Conservation (phyloP, 2,797 vertebrate genomes). For the Pipistrellus pygmaeus region DNA sequence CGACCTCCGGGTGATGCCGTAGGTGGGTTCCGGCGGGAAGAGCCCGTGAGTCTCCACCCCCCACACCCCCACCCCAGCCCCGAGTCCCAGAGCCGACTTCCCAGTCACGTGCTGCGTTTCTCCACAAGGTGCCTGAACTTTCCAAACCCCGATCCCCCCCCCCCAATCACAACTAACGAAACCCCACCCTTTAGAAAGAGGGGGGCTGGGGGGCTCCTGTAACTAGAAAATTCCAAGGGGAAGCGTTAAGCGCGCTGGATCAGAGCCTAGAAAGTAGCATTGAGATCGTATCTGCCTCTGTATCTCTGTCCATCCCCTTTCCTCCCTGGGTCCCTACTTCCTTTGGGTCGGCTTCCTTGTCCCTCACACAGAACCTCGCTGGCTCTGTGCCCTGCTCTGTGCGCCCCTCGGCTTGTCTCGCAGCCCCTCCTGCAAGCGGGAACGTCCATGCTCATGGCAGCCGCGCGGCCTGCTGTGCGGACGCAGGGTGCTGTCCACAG, state of each 20-base stretch:
- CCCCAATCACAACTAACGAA: not conserved
- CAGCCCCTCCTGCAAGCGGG: no score
- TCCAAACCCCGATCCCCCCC: not conserved
- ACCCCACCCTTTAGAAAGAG: not conserved
- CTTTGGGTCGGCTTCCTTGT: not conserved
- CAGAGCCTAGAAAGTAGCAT: not conserved
- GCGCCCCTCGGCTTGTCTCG: rapidly evolving
- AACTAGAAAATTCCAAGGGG: not conserved
- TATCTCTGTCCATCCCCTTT: not conserved
- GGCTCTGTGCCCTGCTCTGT: not conserved
- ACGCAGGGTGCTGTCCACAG: not conserved
- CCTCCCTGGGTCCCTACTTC: not conserved
- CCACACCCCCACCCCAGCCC: not conserved
- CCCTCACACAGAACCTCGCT: not conserved
- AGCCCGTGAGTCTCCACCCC: not conserved
- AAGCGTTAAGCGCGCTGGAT: not conserved
- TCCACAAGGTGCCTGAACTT: not conserved
- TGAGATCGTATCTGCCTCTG: not conserved
- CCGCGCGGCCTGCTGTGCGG: rapidly evolving
- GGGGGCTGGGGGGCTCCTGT: not conserved
- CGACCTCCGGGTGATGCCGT: conserved; percentile 46
- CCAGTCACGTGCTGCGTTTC: not conserved
- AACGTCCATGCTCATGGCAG: rapidly evolving
- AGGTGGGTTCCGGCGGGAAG: not conserved
- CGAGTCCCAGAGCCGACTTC: not conserved